These are phyloP conservation scores for Cyprinodon tularosa DNA, from an alignment of 2,113 vertebrate species.

Conservation along the genomic window DNA sequence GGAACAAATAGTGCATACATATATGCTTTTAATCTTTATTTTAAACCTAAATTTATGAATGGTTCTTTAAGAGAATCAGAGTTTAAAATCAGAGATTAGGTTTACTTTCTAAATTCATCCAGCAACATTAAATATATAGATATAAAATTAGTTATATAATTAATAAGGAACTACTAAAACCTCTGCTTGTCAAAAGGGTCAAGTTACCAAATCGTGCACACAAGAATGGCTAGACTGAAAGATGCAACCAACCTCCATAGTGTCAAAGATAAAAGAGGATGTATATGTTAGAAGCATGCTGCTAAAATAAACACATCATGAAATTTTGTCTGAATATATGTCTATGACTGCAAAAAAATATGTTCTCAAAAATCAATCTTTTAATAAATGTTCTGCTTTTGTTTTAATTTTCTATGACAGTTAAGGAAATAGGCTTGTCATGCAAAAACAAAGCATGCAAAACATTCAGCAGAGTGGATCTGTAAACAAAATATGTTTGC, in stretches of 20 bases:
- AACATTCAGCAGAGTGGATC: neutral
- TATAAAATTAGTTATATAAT: neutral
- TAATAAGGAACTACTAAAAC: neutral
- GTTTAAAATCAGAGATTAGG: no score
- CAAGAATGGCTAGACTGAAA: neutral
- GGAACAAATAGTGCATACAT: no score
- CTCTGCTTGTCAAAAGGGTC: no score
- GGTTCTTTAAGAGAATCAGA: no score
- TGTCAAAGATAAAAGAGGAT: neutral
- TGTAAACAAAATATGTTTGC: constrained; percentile 24
- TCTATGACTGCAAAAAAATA: neutral
- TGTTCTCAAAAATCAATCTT: neutral
- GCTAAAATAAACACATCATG: neutral
- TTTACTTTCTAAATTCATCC: neutral
- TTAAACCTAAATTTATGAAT: neutral
- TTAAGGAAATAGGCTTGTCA: neutral
- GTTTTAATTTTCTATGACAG: neutral
- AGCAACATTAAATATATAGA: neutral
- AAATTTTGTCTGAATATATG: neutral
- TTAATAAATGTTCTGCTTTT: neutral
- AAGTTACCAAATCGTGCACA: neutral
- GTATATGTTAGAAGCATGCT: neutral
- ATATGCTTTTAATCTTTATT: no score
- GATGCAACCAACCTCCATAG: neutral
- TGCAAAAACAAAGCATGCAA: neutral